Evolutionary conservation across 2,113 vertebrate genomes (phyloP).

Genomic region (Mormoops blainvillei): DNA sequence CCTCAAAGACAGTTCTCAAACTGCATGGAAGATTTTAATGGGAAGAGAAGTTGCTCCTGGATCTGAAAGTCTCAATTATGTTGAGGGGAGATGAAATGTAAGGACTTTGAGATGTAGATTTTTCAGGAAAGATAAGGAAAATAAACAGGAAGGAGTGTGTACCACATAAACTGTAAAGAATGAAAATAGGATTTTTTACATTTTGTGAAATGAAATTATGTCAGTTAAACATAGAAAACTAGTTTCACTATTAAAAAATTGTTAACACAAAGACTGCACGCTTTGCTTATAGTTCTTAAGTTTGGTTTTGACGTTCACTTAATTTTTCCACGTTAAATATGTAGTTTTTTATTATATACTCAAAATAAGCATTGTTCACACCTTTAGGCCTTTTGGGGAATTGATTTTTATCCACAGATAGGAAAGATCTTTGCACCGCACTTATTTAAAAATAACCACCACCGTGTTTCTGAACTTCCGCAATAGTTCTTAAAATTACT

Average conservation of each 20-base stretch:
- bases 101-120: slow-evolving; percentile 65
- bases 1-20: slow-evolving; percentile 78
- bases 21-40: slow-evolving; percentile 59
- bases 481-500: slow-evolving; percentile 19
- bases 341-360: slow-evolving; percentile 84
- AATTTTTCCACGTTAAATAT: slow-evolving; percentile 83
- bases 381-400: slow-evolving; percentile 72
- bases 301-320: slow-evolving; percentile 85
- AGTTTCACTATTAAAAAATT: slow-evolving; percentile 52
- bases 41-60: slow-evolving; percentile 73
- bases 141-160: slow-evolving; percentile 56
- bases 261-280: slow-evolving; percentile 85
- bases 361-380: slow-evolving; percentile 88
- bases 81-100: slow-evolving; percentile 39
- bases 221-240: slow-evolving; percentile 53
- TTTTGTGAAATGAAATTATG: slow-evolving; percentile 61
- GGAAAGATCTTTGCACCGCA: slow-evolving; percentile 56
- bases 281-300: slow-evolving; percentile 82
- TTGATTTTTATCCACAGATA: slow-evolving; percentile 67
- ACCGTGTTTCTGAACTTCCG: slow-evolving; percentile 25
- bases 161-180: background rate
- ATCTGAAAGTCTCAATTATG: slow-evolving; percentile 51
- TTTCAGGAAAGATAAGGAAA: slow-evolving; percentile 68
- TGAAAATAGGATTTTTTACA: slow-evolving; percentile 30
- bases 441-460: slow-evolving; percentile 21